These are phyloP conservation scores for Pteronotus mesoamericanus DNA, from an alignment of 2,797 vertebrate genomes.

Conservation along the genomic window DNA sequence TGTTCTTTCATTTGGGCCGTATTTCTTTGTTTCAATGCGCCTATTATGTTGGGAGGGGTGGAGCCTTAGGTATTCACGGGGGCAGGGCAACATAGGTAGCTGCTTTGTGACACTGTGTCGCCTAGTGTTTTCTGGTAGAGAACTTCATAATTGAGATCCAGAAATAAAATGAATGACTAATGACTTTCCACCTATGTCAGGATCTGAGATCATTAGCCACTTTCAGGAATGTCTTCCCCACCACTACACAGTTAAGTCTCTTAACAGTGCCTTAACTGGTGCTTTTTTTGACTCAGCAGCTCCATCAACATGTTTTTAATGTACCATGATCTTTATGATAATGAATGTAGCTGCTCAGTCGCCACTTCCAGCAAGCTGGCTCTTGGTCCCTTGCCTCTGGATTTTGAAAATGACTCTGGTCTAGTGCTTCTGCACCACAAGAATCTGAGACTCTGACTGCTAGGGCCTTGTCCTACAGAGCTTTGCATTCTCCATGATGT, in stretches of 20 bases:
- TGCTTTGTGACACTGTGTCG: too few species aligned
- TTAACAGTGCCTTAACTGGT: neutral
- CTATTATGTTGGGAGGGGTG: too few species aligned
- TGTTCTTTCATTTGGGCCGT: too few species aligned
- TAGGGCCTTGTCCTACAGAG: neutral
- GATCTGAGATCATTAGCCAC: neutral
- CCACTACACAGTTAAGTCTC: neutral
- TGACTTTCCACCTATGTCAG: neutral
- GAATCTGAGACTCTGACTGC: neutral
- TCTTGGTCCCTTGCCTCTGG: neutral
- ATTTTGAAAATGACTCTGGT: neutral
- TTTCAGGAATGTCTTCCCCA: neutral
- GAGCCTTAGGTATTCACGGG: too few species aligned
- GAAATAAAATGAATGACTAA: neutral
- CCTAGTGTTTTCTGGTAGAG: neutral
- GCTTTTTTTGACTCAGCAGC: neutral
- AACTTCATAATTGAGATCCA: neutral
- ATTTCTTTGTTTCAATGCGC: too few species aligned
- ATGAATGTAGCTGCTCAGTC: too few species aligned
- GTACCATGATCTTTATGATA: neutral
- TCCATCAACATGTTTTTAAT: neutral
- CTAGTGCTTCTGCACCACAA: neutral
- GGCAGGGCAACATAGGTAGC: too few species aligned
- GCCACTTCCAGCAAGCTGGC: neutral
- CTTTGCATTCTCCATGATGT: neutral